Conservation (phyloP, 2,113 vertebrate genomes). For the Gavialis gangeticus region DNA sequence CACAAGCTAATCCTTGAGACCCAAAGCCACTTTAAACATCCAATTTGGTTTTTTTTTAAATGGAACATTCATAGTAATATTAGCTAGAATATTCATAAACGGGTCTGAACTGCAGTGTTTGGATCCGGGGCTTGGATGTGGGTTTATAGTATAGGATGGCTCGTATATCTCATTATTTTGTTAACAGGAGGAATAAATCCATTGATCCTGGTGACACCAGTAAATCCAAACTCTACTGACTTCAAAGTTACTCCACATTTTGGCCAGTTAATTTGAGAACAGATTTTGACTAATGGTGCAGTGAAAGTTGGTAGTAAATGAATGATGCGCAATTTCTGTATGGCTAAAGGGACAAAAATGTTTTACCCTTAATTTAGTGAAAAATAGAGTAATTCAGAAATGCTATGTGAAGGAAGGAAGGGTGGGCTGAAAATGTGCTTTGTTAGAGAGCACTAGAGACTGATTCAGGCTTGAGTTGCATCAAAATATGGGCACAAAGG, state of each 20-base stretch:
- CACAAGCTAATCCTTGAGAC: neutral
- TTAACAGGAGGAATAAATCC: neutral
- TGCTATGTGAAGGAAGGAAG: neutral
- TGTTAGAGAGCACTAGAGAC: neutral
- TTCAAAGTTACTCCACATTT: neutral
- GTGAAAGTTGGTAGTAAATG: neutral
- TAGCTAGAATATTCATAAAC: neutral
- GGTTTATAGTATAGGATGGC: neutral
- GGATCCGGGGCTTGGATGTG: neutral
- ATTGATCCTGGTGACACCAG: neutral
- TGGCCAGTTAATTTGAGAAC: neutral
- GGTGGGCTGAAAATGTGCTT: neutral
- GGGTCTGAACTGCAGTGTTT: neutral
- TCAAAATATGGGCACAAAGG: conserved; percentile 19
- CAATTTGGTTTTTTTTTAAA: neutral
- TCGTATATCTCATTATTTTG: neutral
- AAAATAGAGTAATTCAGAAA: neutral
- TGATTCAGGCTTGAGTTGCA: conserved; percentile 6
- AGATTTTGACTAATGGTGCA: neutral
- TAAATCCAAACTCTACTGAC: neutral
- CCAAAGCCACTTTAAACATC: neutral
- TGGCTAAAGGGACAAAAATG: too few species aligned
- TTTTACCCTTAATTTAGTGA: too few species aligned
- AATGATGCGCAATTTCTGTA: neutral
- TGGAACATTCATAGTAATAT: neutral